These are phyloP conservation scores for Macropodus opercularis DNA, from an alignment of 2,797 vertebrate genomes.

Conservation along the genomic window DNA sequence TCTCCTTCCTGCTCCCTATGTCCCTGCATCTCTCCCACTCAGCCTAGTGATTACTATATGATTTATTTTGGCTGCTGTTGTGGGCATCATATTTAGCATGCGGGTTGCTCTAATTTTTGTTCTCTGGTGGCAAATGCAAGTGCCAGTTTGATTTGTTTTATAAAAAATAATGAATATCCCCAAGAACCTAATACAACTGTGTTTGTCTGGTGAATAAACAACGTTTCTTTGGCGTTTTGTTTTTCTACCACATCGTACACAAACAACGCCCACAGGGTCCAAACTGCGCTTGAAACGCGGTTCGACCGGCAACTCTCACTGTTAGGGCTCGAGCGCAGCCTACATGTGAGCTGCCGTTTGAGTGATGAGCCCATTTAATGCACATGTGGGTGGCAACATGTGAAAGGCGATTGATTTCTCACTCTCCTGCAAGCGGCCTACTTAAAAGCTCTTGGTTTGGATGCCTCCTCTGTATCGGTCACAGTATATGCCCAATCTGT, in stretches of 20 bases:
- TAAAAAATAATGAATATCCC: slow-evolving; percentile 43
- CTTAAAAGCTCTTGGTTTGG: slow-evolving; percentile 62
- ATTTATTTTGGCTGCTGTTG: slow-evolving; percentile 75
- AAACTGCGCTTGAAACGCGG: slow-evolving; percentile 20
- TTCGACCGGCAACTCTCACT: slow-evolving; percentile 34
- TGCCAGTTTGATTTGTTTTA: slow-evolving; percentile 55
- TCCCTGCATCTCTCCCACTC: slow-evolving; percentile 68
- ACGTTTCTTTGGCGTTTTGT: slow-evolving; percentile 12
- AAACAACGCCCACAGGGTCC: slow-evolving; percentile 43
- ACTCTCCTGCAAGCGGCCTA: slow-evolving; percentile 63
- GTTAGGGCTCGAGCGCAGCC: slow-evolving; percentile 47
- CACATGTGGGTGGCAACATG: slow-evolving; percentile 64
- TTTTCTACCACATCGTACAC: slow-evolving; percentile 26
- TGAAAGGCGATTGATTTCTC: slow-evolving; percentile 68
- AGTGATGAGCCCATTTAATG: slow-evolving; percentile 65
- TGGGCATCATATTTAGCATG: slow-evolving; percentile 71
- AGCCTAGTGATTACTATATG: slow-evolving; percentile 73
- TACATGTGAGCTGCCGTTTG: slow-evolving; percentile 49
- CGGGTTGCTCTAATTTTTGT: slow-evolving; percentile 70
- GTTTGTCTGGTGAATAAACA: slow-evolving; percentile 17
- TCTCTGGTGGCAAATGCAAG: slow-evolving; percentile 62
- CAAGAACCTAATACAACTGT: slow-evolving; percentile 34
- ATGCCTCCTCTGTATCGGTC: slow-evolving; percentile 61
- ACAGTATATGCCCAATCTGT: slow-evolving; percentile 65
- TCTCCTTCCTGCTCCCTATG: slow-evolving; percentile 43